Base-by-base conservation (phyloP, 2,113 vertebrate genomes). In the Chamaetylas fuelleborni region DNA sequence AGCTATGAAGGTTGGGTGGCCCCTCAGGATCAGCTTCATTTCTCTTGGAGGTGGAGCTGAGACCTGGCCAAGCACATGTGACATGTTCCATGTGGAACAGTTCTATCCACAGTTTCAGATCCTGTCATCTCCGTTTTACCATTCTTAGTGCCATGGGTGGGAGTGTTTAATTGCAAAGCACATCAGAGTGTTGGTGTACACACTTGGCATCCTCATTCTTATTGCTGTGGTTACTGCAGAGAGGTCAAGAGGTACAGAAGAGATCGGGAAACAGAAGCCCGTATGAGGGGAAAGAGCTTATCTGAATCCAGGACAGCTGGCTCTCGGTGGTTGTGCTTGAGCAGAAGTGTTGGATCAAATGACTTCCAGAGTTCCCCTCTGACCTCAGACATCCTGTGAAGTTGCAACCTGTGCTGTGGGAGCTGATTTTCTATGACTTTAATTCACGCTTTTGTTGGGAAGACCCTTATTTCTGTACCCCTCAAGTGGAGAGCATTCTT, bases 361-460 rank as follows among this genome's bases (percentile, higher is more conserved):
- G 22, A 53, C 31, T 76, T 76, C 24, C 53, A 74, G 64, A 81
- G 19, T 14, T 61, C 34, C 26, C 16, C 29, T 66, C 40, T 5
- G 12, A 7, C 26, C 36, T 70, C n/a, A 64, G 6, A n/a, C 12
- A 5, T 42, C 28, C 23, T 29, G 20, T 72, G 69, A 64, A 78
- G 28, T 65, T 85, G 50, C 34, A 56, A 40, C 34, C 19, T 65
- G 19, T 84, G 60, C 54, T 64, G 5, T n/a, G 17, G 79, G 87
- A 69, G 25, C 43, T 74, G 24, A 28, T 76, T 15, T 76, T 42
- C 42, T 33, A 0, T 6, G 38, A 60, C 12, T 72, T 33, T 48
- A 67, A 9, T 43, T 79, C 31, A 13, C 0, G 0, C 15, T 70
- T 43, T 33, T 29, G 2, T 54, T 79, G 31, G 22, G 22, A 62